Evolutionary conservation across 2,113 vertebrate genomes (phyloP).

Genomic region (Dryoscopus gambensis): DNA sequence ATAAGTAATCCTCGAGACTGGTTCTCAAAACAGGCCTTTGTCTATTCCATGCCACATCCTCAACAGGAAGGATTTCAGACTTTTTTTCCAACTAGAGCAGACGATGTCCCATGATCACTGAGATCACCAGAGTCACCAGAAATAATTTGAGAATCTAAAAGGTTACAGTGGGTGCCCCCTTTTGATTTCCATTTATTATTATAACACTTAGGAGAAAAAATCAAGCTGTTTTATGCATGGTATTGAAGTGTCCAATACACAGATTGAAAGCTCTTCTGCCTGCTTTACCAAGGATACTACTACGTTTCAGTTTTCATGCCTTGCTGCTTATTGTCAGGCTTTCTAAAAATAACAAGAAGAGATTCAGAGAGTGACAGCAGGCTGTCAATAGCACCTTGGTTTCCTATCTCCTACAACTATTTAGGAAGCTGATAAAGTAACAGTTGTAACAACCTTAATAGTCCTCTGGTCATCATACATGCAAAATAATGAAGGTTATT

Average conservation of each 20-base stretch:
- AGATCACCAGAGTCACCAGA: background rate
- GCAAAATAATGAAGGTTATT: background rate
- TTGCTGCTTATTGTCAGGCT: background rate
- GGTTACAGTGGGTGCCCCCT: background rate
- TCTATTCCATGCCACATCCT: background rate
- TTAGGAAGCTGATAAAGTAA: background rate
- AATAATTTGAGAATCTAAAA: background rate
- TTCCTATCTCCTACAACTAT: background rate
- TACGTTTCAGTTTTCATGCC: background rate
- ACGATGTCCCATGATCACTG: background rate
- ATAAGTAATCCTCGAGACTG: background rate
- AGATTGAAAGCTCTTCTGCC: background rate
- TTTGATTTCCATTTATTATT: background rate
- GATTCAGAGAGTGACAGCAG: background rate
- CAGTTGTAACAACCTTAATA: background rate
- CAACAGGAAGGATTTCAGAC: background rate
- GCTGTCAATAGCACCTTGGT: background rate
- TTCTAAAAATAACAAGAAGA: background rate
- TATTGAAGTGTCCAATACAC: background rate
- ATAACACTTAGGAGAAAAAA: background rate
- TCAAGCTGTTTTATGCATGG: rapidly evolving
- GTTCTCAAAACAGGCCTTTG: background rate
- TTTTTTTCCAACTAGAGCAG: background rate
- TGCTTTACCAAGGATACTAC: background rate
- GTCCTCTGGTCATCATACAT: background rate